Evolutionary conservation across 1,140 invertebrate genomes (phyloP), one percentile per base, ranked within the genome.

Genomic region (Wasmannia auropunctata): DNA sequence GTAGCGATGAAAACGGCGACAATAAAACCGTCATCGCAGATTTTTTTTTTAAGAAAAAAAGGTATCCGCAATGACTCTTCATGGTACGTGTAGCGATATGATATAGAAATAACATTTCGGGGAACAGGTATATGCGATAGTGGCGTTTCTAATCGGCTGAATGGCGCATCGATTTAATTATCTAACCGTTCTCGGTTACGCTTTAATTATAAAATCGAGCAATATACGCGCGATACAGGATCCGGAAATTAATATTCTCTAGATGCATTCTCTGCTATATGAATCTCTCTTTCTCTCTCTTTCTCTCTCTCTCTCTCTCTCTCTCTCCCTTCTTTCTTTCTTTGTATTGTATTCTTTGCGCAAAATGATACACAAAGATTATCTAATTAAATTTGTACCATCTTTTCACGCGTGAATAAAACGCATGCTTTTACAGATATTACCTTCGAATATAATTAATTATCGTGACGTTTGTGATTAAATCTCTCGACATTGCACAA

Each of bases 171-270:
- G 81, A 87, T 85, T 85, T 76, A 76, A 87, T 87, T 77, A 85
- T 70, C 40, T 70, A 75, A 70, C 37, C 86, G 62, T 85, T 54
- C 72, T 85, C 63, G 81, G 81, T 56, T 63, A 72, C 54, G 54
- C 46, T 87, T 87, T 85, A 87, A 87, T 87, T 87, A 87, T 85
- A 77, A n/a, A n/a, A 85, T 81, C 46, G 34, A 60, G 54, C 72
- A 62, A 72, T 51, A 54, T 40, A 28, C 49, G 37, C 43, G 22
- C n/a, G 40, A 22, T 76, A 43, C 5, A 43, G 34, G 19, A 85
- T 56, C 40, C 25, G 81, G 60, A 85, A 85, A 87, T 87, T 87
- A 87, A 87, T 87, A 87, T 85, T 58, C 72, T 62, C 60, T 40
- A 54, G 22, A 69, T 60, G 43, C 63, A 37, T 58, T 69, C 40